Conservation (phyloP, 1,140 invertebrate species). For the Drosophila bocqueti region DNA sequence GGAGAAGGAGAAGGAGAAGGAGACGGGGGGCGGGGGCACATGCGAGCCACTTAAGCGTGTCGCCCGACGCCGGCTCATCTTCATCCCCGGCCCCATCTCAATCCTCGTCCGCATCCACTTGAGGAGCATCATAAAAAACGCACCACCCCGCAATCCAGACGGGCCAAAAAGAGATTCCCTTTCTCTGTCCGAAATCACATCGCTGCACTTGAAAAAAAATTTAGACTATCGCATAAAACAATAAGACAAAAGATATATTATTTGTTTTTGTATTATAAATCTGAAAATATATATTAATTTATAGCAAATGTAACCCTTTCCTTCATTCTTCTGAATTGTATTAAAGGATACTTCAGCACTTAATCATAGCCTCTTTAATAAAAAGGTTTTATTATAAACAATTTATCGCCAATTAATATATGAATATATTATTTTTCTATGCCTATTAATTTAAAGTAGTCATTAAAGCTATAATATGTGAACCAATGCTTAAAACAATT, state of each 20-base stretch:
- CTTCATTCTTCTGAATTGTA: no score
- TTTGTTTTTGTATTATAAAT: not conserved
- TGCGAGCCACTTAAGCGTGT: constrained; percentile 76
- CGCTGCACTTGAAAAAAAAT: constrained; percentile 13
- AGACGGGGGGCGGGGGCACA: constrained; percentile 3
- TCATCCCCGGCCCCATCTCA: not conserved
- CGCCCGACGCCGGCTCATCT: constrained; percentile 48
- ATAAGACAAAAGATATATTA: no score
- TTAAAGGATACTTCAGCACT: no score
- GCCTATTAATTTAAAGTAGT: no score
- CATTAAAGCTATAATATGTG: no score
- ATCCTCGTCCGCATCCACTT: constrained; percentile 62
- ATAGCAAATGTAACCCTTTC: no score
- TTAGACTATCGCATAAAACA: no score
- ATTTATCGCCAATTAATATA: no score
- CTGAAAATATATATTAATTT: not conserved
- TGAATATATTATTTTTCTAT: no score
- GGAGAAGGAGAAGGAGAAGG: constrained; percentile 15
- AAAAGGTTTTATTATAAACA: no score
- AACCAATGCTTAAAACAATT: no score
- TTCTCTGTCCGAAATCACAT: constrained; percentile 14
- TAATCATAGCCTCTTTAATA: no score
- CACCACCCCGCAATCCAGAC: constrained; percentile 30
- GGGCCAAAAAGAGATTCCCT: constrained; percentile 22
- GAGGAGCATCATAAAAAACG: constrained; percentile 75